Evolutionary conservation across 1,140 invertebrate genomes (phyloP), one percentile per base, ranked within the genome.

Genomic region (Wiebesia pumilae): DNA sequence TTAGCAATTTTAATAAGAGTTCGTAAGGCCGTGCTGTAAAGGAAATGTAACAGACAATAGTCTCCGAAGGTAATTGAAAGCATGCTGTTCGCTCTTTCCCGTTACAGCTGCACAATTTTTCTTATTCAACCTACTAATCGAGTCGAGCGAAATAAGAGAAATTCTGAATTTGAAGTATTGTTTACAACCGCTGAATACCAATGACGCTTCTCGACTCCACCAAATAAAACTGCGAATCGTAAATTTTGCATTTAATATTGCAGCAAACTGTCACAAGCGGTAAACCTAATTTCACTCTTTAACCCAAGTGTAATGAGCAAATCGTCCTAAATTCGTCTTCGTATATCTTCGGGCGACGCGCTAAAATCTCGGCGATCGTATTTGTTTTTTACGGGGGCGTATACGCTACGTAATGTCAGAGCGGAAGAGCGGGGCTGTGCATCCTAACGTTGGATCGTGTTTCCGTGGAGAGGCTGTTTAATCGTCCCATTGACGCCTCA

Each of bases 401-500:
- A 75, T 43, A 40, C 21, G n/a, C 21, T 43, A 27, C 14, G n/a
- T 2, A 71, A 24, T 7, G 69, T 38, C n/a, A 19, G 69, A 6
- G 3, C n/a, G 69, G 35, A 71, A 71, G 35, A 71, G 33, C 14
- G 4, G 69, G 0, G 24, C 51, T 21, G 51, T 54, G 16, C 67
- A 69, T 69, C 27, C 69, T 21, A 38, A 21, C 33, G 69, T 71
- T 38, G 69, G 69, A 58, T 81, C 79, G 54, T 81, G n/a, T 81
- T 81, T 81, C 79, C 79, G 69, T 38, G 19, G 35, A 6, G 79
- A 35, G 54, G 54, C 54, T 43, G 67, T 81, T 62, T 81, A 65
- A 81, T 81, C 79, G 79, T 62, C 79, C 19, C 79, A 58, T 40
- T 78, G 43, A 54, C 75, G 27, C 24, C 21, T 24, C 58, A 16